Percentiles rank a stretch among this genome's conserved stretches.
phyloP scores from a whole-genome alignment of 2,797 vertebrate species.

The Spinus pinus region DNA sequence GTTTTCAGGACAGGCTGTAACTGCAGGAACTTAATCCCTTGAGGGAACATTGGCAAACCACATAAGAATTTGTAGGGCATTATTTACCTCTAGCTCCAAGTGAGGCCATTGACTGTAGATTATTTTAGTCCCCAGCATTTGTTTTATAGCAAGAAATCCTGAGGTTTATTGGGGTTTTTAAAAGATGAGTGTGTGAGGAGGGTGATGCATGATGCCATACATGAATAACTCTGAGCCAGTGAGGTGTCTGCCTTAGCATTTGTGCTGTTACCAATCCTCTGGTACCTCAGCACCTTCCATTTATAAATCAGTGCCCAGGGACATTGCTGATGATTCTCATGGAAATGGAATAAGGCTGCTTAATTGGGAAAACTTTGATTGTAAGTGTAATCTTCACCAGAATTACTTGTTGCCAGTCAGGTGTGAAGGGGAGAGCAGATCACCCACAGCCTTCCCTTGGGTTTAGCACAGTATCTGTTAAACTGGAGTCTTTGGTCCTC shows the following conservation, averaged over 20 bases:
- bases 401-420: background rate
- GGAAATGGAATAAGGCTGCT: background rate
- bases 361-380: background rate
- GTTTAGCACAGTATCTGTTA: background rate
- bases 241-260: background rate
- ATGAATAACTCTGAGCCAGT: background rate
- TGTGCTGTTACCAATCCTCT: rapidly evolving
- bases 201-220: background rate
- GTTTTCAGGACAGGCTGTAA: background rate
- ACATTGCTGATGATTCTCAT: background rate
- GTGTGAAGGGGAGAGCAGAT: background rate
- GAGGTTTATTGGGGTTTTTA: background rate
- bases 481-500: background rate
- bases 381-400: background rate
- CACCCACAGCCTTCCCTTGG: background rate
- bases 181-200: background rate
- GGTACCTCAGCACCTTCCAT: background rate
- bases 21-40: background rate
- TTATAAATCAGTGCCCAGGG: background rate
- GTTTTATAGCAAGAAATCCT: rapidly evolving
- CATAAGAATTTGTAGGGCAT: background rate
- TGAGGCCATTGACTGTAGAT: background rate
- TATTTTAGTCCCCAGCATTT: background rate
- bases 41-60: background rate
- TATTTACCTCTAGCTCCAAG: background rate